A percentile compares a stretch with the other conserved stretches of the same genome.
phyloP scores from a whole-genome alignment of 2,113 vertebrate species.

The Nothoprocta pentlandii region DNA sequence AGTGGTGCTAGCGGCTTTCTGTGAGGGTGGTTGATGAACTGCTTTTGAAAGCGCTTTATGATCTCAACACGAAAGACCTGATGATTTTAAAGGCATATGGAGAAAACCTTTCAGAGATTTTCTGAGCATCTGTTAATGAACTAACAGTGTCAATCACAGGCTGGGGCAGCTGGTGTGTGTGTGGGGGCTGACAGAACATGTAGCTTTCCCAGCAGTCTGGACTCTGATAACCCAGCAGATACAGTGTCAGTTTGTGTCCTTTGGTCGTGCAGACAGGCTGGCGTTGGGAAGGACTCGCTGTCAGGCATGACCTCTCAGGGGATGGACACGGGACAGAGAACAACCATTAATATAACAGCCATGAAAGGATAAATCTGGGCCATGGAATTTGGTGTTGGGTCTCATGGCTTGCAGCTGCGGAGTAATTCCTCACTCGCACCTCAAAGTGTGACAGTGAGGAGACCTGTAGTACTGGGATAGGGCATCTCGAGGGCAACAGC shows the following conservation, averaged over 20 bases:
- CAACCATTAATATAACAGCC: neutral
- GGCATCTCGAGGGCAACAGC: neutral
- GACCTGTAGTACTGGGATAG: accelerated
- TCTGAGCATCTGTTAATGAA: neutral
- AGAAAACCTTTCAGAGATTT: neutral
- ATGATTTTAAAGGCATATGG: neutral
- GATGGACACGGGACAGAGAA: neutral
- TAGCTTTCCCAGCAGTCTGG: conserved; percentile 34
- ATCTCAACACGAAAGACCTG: neutral
- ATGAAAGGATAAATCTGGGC: neutral
- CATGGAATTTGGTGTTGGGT: neutral
- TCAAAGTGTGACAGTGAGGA: neutral
- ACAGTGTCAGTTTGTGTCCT: conserved; percentile 3
- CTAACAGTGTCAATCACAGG: neutral
- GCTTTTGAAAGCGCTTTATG: neutral
- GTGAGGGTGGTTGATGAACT: neutral
- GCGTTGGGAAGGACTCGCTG: neutral
- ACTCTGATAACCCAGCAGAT: neutral
- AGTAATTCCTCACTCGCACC: neutral
- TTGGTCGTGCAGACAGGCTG: neutral
- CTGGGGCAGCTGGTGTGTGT: conserved; percentile 45
- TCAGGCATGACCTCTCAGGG: neutral
- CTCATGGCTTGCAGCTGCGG: neutral
- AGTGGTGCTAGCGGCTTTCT: neutral
- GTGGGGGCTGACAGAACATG: conserved; percentile 1